These are phyloP conservation scores for Lissocephala sabroskyi DNA, from an alignment of 2,888 invertebrate species.

Conservation along the genomic window DNA sequence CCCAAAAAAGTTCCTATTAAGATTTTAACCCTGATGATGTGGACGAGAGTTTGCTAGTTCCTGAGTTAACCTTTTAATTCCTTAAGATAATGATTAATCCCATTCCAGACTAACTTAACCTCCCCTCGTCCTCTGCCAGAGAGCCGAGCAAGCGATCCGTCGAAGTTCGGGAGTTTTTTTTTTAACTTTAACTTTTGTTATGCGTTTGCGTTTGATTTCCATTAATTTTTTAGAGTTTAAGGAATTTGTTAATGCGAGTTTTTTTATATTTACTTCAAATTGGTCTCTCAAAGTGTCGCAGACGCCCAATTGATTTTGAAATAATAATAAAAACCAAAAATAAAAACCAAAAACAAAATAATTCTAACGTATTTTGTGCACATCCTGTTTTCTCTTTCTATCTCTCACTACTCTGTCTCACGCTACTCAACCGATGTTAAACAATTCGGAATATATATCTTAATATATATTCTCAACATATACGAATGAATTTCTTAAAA, in stretches of 20 bases:
- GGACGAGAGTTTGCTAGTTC: too few relatives aligned
- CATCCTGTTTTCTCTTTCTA: conserved; percentile 71
- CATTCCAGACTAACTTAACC: too few relatives aligned
- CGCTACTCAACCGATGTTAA: conserved; percentile 64
- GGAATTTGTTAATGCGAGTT: conserved; percentile 38
- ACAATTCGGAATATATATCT: conserved; percentile 24
- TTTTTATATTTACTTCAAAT: conserved; percentile 37
- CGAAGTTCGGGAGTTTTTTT: too few relatives aligned
- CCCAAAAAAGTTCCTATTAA: neutral
- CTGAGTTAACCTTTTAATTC: neutral
- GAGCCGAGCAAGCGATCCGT: conserved; percentile 27
- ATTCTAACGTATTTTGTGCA: conserved; percentile 72
- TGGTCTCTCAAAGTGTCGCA: conserved; percentile 39
- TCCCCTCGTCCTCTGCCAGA: too few relatives aligned
- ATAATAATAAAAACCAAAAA: too few relatives aligned
- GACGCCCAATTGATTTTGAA: conserved; percentile 39
- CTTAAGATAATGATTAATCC: too few relatives aligned
- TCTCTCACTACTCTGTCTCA: conserved; percentile 68
- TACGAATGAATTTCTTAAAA: conserved; percentile 35
- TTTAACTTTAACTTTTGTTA: conserved; percentile 52
- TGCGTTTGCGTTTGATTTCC: conserved; percentile 47
- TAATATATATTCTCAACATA: conserved; percentile 23
- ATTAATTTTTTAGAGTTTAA: conserved; percentile 31
- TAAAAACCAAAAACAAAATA: conserved; percentile 55
- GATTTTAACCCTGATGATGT: too few relatives aligned